A percentile compares a stretch with the other conserved stretches of the same genome.
Evolutionary conservation across 2,797 vertebrate species (phyloP).

Genomic region (Garrulus glandarius): DNA sequence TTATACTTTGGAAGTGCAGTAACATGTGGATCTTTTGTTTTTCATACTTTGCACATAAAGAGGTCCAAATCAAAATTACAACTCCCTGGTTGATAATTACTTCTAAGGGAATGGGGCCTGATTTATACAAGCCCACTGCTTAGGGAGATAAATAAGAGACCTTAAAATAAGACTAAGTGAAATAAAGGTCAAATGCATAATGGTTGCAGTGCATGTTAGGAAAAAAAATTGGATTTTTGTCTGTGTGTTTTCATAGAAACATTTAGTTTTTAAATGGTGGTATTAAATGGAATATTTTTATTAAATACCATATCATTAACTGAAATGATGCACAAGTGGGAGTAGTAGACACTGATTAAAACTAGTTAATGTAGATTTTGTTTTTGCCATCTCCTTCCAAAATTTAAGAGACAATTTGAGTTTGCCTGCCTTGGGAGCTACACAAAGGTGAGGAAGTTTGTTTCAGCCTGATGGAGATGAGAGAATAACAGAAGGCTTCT

Average conservation of each 20-base stretch:
- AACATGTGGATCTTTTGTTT: neutral
- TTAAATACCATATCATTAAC: neutral
- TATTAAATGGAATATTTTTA: slow-evolving; percentile 1
- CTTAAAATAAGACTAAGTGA: slow-evolving; percentile 62
- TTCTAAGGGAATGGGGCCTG: slow-evolving; percentile 45
- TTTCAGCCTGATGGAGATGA: slow-evolving; percentile 50
- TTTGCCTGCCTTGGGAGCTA: slow-evolving; percentile 26
- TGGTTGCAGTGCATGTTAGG: neutral
- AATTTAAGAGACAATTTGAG: slow-evolving; percentile 21
- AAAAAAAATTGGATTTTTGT: slow-evolving; percentile 38
- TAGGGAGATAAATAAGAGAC: slow-evolving; percentile 61
- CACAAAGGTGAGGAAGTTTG: slow-evolving; percentile 39
- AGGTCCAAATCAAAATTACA: slow-evolving; percentile 46
- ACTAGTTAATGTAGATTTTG: neutral
- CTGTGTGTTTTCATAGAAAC: neutral
- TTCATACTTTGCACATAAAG: slow-evolving; percentile 52
- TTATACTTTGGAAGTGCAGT: neutral
- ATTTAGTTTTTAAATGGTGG: neutral
- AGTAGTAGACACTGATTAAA: neutral
- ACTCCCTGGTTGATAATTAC: slow-evolving; percentile 44
- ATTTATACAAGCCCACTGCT: slow-evolving; percentile 41
- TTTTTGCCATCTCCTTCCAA: slow-evolving; percentile 19
- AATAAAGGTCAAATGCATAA: slow-evolving; percentile 59
- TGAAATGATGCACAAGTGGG: neutral
- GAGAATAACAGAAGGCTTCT: slow-evolving; percentile 54